phyloP scores from a whole-genome alignment of 2,888 invertebrate species.

The Papilio elwesi region DNA sequence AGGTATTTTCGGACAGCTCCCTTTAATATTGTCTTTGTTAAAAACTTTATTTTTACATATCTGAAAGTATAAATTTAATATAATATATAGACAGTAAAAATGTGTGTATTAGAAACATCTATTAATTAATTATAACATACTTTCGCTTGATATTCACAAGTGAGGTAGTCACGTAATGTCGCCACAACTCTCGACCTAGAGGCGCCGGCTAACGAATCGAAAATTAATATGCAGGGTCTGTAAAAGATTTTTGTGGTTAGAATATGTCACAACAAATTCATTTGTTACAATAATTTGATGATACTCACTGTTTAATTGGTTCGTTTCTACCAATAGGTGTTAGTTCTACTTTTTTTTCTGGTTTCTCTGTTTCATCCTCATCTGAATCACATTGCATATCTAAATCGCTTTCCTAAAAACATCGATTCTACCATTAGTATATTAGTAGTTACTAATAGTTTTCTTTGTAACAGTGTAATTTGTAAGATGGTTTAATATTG shows the following conservation, averaged over 20 bases:
- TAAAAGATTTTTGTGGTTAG: slow-evolving; percentile 55
- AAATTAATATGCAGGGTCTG: slow-evolving; percentile 96
- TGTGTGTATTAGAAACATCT: neutral
- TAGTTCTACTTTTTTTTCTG: slow-evolving; percentile 69
- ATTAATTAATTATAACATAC: slow-evolving; percentile 58
- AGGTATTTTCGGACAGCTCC: slow-evolving; percentile 95
- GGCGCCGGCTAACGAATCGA: slow-evolving; percentile 95
- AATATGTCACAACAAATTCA: neutral
- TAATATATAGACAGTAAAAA: slow-evolving; percentile 19
- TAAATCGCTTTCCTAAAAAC: slow-evolving; percentile 78
- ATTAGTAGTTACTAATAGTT: neutral
- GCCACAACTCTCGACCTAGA: slow-evolving; percentile 93
- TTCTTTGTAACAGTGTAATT: neutral
- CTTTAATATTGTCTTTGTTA: slow-evolving; percentile 93
- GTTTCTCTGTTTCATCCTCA: slow-evolving; percentile 73
- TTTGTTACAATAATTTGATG: slow-evolving; percentile 27
- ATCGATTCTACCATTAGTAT: slow-evolving; percentile 11
- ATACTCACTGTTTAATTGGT: slow-evolving; percentile 87
- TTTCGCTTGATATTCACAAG: slow-evolving; percentile 93
- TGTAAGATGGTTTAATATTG: neutral
- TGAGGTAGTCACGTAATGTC: slow-evolving; percentile 95
- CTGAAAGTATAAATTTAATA: slow-evolving; percentile 57
- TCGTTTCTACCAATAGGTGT: slow-evolving; percentile 62
- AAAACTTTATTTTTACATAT: slow-evolving; percentile 87
- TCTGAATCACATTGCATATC: slow-evolving; percentile 82